Percentiles rank a stretch among this genome's conserved stretches.
Conservation (phyloP, 2,888 invertebrate species). For the Lasioglossum figueresi region DNA sequence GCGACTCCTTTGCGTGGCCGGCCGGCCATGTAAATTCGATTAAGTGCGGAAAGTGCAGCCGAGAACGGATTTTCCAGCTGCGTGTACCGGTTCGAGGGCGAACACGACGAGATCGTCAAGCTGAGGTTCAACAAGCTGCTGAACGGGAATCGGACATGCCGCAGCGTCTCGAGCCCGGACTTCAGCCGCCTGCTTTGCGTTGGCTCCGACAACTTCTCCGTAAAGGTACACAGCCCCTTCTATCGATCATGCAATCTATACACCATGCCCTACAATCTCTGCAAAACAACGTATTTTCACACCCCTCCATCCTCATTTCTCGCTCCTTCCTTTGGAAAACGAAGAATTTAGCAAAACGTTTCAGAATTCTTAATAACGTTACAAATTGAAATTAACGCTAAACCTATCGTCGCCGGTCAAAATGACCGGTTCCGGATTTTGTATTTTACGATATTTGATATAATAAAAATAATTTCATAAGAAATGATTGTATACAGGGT, state of each 20-base stretch:
- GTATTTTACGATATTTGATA: too few relatives aligned
- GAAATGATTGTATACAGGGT: too few relatives aligned
- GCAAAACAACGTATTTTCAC: neutral
- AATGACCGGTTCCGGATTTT: too few relatives aligned
- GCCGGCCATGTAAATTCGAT: constrained; percentile 67
- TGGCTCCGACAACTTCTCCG: constrained; percentile 79
- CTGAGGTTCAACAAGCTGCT: constrained; percentile 90
- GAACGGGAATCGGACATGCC: constrained; percentile 83
- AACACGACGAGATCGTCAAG: constrained; percentile 91
- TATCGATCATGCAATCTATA: neutral
- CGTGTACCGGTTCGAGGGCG: constrained; percentile 94
- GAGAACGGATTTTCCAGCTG: constrained; percentile 86
- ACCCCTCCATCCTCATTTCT: neutral
- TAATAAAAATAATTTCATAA: too few relatives aligned
- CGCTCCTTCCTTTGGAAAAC: neutral
- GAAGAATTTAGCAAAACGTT: neutral
- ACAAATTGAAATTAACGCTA: too few relatives aligned
- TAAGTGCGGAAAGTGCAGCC: constrained; percentile 66
- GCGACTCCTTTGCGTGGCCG: constrained; percentile 63
- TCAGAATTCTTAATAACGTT: too few relatives aligned
- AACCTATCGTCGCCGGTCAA: too few relatives aligned
- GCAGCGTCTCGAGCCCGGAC: constrained; percentile 80
- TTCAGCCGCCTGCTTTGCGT: constrained; percentile 81
- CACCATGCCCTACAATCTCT: neutral
- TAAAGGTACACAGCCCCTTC: constrained; percentile 75